Evolutionary conservation across 2,797 vertebrate genomes (phyloP).

Genomic region (Oreortyx pictus): DNA sequence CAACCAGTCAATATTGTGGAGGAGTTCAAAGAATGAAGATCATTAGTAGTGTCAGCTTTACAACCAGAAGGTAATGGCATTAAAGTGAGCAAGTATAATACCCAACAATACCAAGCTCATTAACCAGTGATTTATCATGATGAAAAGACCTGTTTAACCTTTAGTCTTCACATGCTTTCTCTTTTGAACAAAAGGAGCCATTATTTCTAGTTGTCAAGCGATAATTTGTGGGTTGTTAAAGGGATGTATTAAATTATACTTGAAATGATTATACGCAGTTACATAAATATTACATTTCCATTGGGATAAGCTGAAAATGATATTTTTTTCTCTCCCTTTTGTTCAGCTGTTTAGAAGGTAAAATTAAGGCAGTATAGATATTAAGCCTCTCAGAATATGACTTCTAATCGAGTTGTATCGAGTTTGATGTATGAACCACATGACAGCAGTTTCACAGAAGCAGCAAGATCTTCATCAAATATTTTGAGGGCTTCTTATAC

Average conservation of each 20-base stretch:
- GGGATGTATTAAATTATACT: constrained; percentile 82
- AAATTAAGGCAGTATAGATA: neutral
- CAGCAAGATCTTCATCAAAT: neutral
- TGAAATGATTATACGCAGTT: constrained; percentile 72
- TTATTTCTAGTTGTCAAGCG: constrained; percentile 86
- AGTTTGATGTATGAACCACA: neutral
- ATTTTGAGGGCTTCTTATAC: neutral
- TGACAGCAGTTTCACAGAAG: neutral
- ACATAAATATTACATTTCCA: constrained; percentile 61
- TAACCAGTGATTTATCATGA: constrained; percentile 99
- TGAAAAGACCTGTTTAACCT: constrained; percentile 97
- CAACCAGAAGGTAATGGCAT: constrained; percentile 94
- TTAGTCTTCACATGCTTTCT: constrained; percentile 86
- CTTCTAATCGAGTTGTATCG: neutral
- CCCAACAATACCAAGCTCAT: constrained; percentile 92
- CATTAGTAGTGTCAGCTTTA: constrained; percentile 97
- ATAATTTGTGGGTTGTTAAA: constrained; percentile 85
- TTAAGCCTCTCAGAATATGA: neutral
- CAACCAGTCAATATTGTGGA: constrained; percentile 96
- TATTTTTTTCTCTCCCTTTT: neutral
- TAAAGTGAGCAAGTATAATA: constrained; percentile 89
- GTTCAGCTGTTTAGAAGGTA: neutral
- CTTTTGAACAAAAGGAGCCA: constrained; percentile 83
- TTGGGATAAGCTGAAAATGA: constrained; percentile 15
- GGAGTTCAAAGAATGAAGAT: constrained; percentile 95